Evolutionary conservation across 2,113 vertebrate genomes (phyloP), one percentile per base, ranked within the genome.

Genomic region (Bettongia penicillata): DNA sequence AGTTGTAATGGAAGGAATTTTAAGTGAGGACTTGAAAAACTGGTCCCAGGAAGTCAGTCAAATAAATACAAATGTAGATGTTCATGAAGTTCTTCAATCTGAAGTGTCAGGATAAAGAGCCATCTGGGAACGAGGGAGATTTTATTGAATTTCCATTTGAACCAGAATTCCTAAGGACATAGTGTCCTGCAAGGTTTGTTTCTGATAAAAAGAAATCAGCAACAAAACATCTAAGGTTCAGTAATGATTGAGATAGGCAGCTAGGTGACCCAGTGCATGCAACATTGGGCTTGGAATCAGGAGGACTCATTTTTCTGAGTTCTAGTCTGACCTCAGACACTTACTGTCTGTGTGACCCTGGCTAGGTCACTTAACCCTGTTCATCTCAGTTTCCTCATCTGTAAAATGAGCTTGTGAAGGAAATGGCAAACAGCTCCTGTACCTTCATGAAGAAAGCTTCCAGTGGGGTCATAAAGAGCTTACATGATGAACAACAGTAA

Each of bases 1-100:
- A 26, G 91, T 94, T 51, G 89, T 50, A 94, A 93, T 90, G 50
- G 51, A 93, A 61, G 91, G 14, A 43, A 91, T 91, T 57, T 14
- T 93, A 90, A 53, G 50, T 10, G 93, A 26, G 3, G 57, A 77
- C 68, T 77, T 77, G 68, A 77, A n/a, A 96, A 61, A 93, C 14
- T 24, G 68, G n/a, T 23, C 93, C 90, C 55, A 68, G 90, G 77
- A 9, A 95, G 91, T 49, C 94, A 47, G 94, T 94, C 95, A 94
- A 97, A 95, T 94, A 95, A 94, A 94, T 14, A 26, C 16, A 84
- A 93, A 93, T 93, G 48, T 5, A 91, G 91, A 68, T 53, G 43
- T 91, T 95, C 94, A 94, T 94, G 48, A 77, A 53, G 61, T 94
- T 92, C 93, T 91, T 89, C 22, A 23, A 23, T 92, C 37, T 95